Percentiles rank a stretch among this genome's conserved stretches.
phyloP scores from a whole-genome alignment of 1,140 invertebrate genomes.

The Arion vulgaris region DNA sequence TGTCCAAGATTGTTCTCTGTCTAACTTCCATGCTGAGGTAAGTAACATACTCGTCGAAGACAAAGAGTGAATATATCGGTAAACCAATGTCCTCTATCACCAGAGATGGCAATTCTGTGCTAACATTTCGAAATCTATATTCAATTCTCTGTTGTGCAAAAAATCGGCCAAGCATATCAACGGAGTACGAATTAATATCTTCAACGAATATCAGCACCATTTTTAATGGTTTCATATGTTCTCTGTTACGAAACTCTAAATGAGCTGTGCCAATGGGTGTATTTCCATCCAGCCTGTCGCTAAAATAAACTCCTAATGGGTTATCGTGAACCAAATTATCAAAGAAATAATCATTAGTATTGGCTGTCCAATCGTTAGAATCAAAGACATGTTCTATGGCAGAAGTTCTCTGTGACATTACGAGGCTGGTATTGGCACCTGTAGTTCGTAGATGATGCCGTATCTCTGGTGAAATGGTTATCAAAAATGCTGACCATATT shows the following conservation, averaged over 20 bases:
- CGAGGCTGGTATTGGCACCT: not conserved
- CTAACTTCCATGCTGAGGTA: constrained; percentile 97
- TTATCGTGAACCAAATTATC: not conserved
- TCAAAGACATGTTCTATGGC: not conserved
- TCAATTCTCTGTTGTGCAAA: constrained; percentile 18
- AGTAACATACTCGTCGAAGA: constrained; percentile 96
- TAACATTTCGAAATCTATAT: not conserved
- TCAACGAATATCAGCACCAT: constrained; percentile 20
- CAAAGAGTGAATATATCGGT: constrained; percentile 92
- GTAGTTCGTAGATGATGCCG: not conserved
- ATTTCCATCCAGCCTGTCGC: not conserved
- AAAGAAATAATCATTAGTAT: not conserved
- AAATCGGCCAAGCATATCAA: not conserved
- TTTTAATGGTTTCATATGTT: not conserved
- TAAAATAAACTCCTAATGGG: constrained; percentile 17
- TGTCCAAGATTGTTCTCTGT: constrained; percentile 95
- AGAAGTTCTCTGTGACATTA: too few species aligned
- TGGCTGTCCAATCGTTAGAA: too few species aligned
- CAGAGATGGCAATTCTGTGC: not conserved
- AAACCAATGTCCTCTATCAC: constrained; percentile 92
- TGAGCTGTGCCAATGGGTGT: not conserved
- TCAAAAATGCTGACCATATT: not conserved
- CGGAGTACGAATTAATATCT: not conserved
- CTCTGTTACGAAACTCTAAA: not conserved
- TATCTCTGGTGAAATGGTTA: not conserved